phyloP scores from a whole-genome alignment of 2,888 invertebrate species.

The Andrena chrysosceles region DNA sequence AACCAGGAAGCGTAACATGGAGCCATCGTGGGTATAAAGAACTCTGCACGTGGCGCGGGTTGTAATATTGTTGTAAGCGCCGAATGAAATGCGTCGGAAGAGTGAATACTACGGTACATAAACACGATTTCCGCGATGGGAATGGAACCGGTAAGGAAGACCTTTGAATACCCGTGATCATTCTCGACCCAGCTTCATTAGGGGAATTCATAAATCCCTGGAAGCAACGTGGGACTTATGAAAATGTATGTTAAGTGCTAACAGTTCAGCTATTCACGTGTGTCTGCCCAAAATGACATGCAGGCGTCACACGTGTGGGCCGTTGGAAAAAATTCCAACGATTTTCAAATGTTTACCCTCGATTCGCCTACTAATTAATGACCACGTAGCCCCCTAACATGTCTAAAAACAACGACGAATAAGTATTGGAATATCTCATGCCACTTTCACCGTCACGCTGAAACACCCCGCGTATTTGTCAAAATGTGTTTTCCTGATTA shows the following conservation, averaged over 20 bases:
- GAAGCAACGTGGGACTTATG: conserved; percentile 51
- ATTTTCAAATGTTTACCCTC: conserved; percentile 55
- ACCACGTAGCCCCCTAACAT: conserved; percentile 8
- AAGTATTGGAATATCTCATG: not conserved
- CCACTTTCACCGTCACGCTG: conserved; percentile 22
- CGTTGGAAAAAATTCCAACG: conserved; percentile 51
- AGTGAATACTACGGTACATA: not conserved
- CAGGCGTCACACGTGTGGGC: conserved; percentile 37
- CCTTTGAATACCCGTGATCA: conserved; percentile 11
- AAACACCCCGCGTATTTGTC: conserved; percentile 6
- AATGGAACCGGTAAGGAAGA: not conserved
- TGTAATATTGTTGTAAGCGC: not conserved
- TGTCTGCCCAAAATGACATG: conserved; percentile 26
- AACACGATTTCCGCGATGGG: not conserved
- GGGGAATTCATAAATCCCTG: conserved; percentile 60
- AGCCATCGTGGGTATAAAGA: conserved; percentile 1
- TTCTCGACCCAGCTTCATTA: conserved; percentile 49
- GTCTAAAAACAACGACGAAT: conserved; percentile 4
- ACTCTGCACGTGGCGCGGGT: not conserved
- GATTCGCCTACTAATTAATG: conserved; percentile 65
- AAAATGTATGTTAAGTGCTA: conserved; percentile 69
- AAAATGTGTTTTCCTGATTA: conserved; percentile 17
- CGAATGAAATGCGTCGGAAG: not conserved
- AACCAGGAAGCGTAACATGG: not conserved
- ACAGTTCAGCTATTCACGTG: conserved; percentile 28